Conservation (phyloP, 1,140 invertebrate genomes). For the Megalonaias nervosa region DNA sequence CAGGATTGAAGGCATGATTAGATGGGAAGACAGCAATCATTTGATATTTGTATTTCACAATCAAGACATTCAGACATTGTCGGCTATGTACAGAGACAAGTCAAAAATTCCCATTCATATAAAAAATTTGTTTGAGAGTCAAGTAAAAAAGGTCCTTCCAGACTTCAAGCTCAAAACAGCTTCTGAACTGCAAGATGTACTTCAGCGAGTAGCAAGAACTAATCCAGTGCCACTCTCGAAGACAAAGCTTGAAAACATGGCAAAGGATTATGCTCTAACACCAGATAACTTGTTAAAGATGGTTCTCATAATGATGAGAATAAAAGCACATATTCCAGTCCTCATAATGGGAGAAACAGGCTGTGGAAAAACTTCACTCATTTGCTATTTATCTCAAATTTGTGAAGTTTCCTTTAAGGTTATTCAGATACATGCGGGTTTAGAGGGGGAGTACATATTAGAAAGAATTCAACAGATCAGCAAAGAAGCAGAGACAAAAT, state of each 20-base stretch:
- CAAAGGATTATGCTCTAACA: slow-evolving; percentile 40
- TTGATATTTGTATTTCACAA: slow-evolving; percentile 35
- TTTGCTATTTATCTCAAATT: slow-evolving; percentile 46
- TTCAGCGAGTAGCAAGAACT: slow-evolving; percentile 34
- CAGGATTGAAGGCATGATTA: slow-evolving; percentile 31
- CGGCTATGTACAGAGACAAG: slow-evolving; percentile 36
- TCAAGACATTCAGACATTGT: slow-evolving; percentile 37
- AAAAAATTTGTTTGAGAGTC: slow-evolving; percentile 33
- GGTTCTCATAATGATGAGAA: slow-evolving; percentile 45
- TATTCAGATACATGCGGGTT: slow-evolving; percentile 40
- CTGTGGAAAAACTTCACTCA: slow-evolving; percentile 61
- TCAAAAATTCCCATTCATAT: slow-evolving; percentile 25
- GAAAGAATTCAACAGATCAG: slow-evolving; percentile 8
- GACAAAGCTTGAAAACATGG: slow-evolving; percentile 4
- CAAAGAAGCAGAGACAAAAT: neutral
- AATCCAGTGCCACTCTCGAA: neutral
- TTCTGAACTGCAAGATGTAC: slow-evolving; percentile 25
- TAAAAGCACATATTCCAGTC: slow-evolving; percentile 53
- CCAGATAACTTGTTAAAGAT: slow-evolving; percentile 54
- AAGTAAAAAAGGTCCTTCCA: slow-evolving; percentile 27
- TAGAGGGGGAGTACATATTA: slow-evolving; percentile 3
- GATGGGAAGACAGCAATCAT: slow-evolving; percentile 43
- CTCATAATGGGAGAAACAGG: slow-evolving; percentile 65
- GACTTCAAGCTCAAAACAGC: slow-evolving; percentile 24
- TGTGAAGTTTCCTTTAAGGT: slow-evolving; percentile 27